Evolutionary conservation across 2,888 invertebrate genomes (phyloP).

Genomic region (Cerastoderma edule): DNA sequence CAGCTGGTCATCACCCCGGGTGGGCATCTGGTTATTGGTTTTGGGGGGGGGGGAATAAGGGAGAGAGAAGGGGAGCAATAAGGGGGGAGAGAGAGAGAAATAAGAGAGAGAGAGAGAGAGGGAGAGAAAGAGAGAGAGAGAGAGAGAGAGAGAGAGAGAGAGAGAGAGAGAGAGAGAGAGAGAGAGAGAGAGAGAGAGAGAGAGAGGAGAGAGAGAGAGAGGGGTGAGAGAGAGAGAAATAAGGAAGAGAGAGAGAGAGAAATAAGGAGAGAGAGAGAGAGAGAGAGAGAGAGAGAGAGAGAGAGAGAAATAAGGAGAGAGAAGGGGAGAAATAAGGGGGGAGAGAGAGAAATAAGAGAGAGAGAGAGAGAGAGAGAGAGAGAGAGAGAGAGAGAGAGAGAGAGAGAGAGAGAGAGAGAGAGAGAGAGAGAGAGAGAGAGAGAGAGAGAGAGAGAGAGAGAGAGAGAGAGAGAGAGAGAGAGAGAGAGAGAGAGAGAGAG

Average conservation of each 20-base stretch:
- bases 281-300: background rate
- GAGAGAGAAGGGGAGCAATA: background rate
- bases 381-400: background rate
- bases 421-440: background rate
- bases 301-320: background rate
- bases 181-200: background rate
- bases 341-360: background rate
- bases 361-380: background rate
- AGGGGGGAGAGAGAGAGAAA: background rate
- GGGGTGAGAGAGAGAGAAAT: background rate
- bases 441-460: background rate
- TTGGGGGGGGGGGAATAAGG: background rate
- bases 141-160: background rate
- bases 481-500: background rate
- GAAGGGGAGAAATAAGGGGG: background rate
- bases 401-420: background rate
- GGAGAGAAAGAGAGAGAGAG: background rate
- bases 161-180: background rate
- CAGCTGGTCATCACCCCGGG: too few relatives aligned
- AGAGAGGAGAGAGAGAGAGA: background rate
- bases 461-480: background rate
- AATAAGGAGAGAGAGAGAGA: background rate
- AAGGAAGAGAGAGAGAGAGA: background rate
- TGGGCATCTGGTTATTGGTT: too few relatives aligned
- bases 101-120: background rate